These are phyloP conservation scores for human (Homo sapiens) DNA, from an alignment of 2,113 vertebrate species.

Conservation along the genomic window GRCh38 chr1:182065001-182065500, in stretches of 20 bases:
- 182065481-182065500: neutral
- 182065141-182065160: neutral
- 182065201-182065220: neutral
- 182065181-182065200: neutral
- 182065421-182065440: too few species aligned
- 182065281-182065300: neutral
- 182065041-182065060: neutral
- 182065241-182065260: neutral
- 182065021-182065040: accelerated
- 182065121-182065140: neutral
- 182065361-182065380: neutral
- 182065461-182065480: neutral
- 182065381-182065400: neutral
- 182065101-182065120: neutral
- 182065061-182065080: too few species aligned
- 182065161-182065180: neutral
- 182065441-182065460: neutral
- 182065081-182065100: neutral
- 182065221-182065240: neutral
- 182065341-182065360: neutral
- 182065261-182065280: neutral
- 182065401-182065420: neutral
- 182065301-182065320: neutral
- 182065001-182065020: accelerated
- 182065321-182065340: neutral